Conservation (phyloP, 2,888 invertebrate species). For the Drosophila macrospina region DNA sequence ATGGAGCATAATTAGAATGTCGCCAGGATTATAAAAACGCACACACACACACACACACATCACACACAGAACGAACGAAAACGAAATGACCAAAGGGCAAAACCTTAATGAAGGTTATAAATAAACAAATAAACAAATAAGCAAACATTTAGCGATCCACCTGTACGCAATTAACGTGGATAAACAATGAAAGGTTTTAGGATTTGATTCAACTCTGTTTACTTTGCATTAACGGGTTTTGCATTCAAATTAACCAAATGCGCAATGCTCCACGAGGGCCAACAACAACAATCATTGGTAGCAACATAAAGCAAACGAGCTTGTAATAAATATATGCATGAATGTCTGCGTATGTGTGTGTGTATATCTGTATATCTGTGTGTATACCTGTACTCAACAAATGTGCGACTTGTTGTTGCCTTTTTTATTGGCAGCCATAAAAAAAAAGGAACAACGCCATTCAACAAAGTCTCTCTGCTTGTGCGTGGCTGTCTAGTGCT, state of each 20-base stretch:
- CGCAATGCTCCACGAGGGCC: conserved; percentile 31
- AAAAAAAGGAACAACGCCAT: conserved; percentile 34
- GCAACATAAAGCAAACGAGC: conserved; percentile 33
- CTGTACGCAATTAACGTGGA: conserved; percentile 66
- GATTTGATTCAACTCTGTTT: conserved; percentile 58
- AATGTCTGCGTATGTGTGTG: not conserved
- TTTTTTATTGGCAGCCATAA: conserved; percentile 64
- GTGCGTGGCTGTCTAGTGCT: conserved; percentile 49
- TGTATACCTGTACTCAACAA: conserved; percentile 36
- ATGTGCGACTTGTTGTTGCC: conserved; percentile 32
- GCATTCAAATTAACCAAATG: conserved; percentile 55
- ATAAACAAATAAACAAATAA: conserved; percentile 63
- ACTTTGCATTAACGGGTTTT: conserved; percentile 67
- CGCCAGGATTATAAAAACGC: conserved; percentile 43
- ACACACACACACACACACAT: conserved; percentile 2
- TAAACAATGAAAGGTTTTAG: conserved; percentile 48
- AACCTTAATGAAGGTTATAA: conserved; percentile 53
- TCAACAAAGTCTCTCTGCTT: not conserved
- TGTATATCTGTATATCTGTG: conserved; percentile 1
- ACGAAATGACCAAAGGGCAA: conserved; percentile 26
- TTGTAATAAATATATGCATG: conserved; percentile 14
- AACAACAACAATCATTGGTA: conserved; percentile 41
- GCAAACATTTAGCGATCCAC: conserved; percentile 48
- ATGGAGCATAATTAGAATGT: conserved; percentile 66
- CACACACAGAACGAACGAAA: not conserved